Evolutionary conservation across 2,888 invertebrate species (phyloP).

Genomic region (Ischnus inquisitorius): DNA sequence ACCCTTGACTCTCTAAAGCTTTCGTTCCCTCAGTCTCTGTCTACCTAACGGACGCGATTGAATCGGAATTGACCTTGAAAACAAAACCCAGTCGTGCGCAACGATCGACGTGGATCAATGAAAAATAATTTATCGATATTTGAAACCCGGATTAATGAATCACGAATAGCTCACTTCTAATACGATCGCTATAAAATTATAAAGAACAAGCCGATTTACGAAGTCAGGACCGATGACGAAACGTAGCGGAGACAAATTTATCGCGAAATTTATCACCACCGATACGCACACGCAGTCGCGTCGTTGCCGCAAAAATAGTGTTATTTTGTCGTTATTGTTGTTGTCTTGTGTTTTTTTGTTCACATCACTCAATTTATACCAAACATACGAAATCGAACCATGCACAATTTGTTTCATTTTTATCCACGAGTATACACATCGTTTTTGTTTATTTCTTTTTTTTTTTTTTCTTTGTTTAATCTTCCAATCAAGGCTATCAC

Average conservation of each 20-base stretch:
- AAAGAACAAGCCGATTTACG: slow-evolving; percentile 13
- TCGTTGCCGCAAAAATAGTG: slow-evolving; percentile 42
- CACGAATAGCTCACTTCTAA: not conserved
- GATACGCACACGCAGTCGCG: slow-evolving; percentile 6
- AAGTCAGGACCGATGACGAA: slow-evolving; percentile 2
- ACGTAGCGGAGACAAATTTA: not conserved
- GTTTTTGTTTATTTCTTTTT: slow-evolving; percentile 26
- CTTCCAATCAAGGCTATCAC: slow-evolving; percentile 52
- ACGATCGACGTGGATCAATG: slow-evolving; percentile 34
- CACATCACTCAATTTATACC: slow-evolving; percentile 47
- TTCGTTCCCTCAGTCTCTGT: slow-evolving; percentile 24
- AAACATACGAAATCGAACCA: slow-evolving; percentile 62
- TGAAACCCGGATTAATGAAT: slow-evolving; percentile 9
- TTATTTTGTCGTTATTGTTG: slow-evolving; percentile 27
- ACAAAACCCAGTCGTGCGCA: slow-evolving; percentile 45
- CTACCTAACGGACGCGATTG: slow-evolving; percentile 63
- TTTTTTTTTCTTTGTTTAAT: slow-evolving; percentile 11
- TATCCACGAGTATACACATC: slow-evolving; percentile 42
- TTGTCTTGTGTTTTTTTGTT: slow-evolving; percentile 5
- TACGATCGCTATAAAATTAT: slow-evolving; percentile 39
- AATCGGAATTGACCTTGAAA: slow-evolving; percentile 58
- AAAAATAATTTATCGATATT: slow-evolving; percentile 44
- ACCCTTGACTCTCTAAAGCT: not conserved
- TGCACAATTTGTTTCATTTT: slow-evolving; percentile 38
- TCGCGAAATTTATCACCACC: not conserved